Percentiles rank a stretch among this genome's conserved stretches.
phyloP scores from a whole-genome alignment of 2,797 vertebrate species.

The Eospalax fontanierii region DNA sequence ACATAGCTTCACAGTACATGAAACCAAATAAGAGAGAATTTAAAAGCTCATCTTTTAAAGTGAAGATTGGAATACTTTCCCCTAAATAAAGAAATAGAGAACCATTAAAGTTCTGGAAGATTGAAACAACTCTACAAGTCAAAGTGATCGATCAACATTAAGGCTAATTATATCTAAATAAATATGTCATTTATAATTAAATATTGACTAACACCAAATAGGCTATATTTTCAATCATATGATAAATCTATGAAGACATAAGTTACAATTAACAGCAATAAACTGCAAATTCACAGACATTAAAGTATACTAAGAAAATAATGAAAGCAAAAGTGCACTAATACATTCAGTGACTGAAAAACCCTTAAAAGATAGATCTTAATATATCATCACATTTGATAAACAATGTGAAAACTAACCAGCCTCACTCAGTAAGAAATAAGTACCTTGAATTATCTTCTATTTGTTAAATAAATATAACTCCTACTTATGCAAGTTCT shows the following conservation, averaged over 20 bases:
- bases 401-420: too few species aligned
- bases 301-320: neutral
- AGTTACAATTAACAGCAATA: neutral
- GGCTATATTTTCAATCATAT: neutral
- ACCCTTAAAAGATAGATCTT: too few species aligned
- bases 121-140: neutral
- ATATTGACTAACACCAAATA: neutral
- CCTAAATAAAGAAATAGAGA: neutral
- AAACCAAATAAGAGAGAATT: neutral
- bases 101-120: neutral
- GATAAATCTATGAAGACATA: neutral
- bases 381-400: too few species aligned
- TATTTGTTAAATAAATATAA: conserved; percentile 5
- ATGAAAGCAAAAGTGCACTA: neutral
- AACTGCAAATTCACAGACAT: neutral
- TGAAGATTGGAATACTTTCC: neutral
- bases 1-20: neutral
- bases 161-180: neutral
- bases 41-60: neutral
- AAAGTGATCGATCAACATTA: too few species aligned
- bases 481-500: neutral
- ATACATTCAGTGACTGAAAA: neutral
- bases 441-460: neutral
- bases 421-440: neutral
- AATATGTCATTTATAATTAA: neutral